A percentile compares a stretch with the other conserved stretches of the same genome.
phyloP scores from a whole-genome alignment of 92 coral and sea anemone genomes.

The Parazoanthus darwini region DNA sequence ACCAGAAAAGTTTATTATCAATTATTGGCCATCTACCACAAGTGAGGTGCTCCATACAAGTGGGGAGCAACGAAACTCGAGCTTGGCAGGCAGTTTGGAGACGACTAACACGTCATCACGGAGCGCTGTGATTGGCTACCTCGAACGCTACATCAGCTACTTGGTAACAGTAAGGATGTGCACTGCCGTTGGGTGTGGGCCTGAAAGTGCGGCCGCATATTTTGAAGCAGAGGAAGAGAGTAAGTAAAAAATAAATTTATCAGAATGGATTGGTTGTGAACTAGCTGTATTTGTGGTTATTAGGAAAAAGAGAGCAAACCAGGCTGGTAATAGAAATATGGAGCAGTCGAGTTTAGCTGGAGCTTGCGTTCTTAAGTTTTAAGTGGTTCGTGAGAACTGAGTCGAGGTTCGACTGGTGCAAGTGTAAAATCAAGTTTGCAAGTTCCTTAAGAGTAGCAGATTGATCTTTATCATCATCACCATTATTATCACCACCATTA shows the following conservation, averaged over 20 bases:
- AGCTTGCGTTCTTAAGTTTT: not conserved
- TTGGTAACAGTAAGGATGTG: constrained; percentile 23
- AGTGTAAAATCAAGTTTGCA: not conserved
- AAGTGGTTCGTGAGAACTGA: too few relatives aligned
- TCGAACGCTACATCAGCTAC: constrained; percentile 33
- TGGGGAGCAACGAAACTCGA: not conserved
- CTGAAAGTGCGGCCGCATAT: not conserved
- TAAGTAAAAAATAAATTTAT: not conserved
- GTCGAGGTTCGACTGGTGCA: too few relatives aligned
- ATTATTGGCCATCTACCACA: not conserved
- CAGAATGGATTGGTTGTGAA: not conserved
- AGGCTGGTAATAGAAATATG: not conserved
- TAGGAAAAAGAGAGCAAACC: not conserved
- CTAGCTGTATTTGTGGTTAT: not conserved
- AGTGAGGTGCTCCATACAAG: not conserved
- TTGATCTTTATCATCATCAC: too few relatives aligned
- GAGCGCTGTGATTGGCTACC: constrained; percentile 18
- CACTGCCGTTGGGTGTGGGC: constrained; percentile 19
- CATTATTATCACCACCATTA: too few relatives aligned
- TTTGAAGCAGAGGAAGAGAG: not conserved
- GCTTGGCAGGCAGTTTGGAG: not conserved
- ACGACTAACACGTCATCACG: constrained; percentile 5
- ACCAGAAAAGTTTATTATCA: not conserved
- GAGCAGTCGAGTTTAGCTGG: not conserved
- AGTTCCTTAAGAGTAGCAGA: not conserved